These are phyloP conservation scores for Reticulitermes lucifugus DNA, from an alignment of 2,888 invertebrate genomes.

Conservation along the genomic window DNA sequence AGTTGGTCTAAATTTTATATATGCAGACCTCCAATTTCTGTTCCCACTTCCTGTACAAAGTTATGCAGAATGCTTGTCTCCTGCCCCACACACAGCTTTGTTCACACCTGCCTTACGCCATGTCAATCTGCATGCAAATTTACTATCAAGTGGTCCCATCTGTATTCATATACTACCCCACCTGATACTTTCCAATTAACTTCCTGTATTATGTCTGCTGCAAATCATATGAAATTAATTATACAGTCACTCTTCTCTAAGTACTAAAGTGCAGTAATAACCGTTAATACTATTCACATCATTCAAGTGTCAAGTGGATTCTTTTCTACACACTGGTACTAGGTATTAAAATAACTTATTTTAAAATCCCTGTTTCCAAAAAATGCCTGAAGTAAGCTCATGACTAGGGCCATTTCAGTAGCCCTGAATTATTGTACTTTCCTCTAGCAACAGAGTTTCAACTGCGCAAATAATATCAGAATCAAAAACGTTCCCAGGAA, in stretches of 20 bases:
- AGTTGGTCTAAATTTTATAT: too few relatives aligned
- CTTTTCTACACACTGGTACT: conserved; percentile 2
- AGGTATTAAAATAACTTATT: conserved; percentile 19
- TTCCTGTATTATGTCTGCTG: background rate
- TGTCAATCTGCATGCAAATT: background rate
- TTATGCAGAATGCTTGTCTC: too few relatives aligned
- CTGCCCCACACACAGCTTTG: background rate
- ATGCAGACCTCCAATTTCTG: too few relatives aligned
- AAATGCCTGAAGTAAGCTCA: conserved; percentile 4
- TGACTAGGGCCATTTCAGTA: background rate
- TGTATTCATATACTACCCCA: background rate
- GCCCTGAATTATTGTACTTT: conserved; percentile 16
- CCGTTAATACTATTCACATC: conserved; percentile 11
- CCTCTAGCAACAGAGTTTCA: background rate
- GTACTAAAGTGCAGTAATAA: conserved; percentile 22
- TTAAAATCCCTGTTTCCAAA: conserved; percentile 1
- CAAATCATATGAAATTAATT: conserved; percentile 4
- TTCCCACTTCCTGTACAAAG: too few relatives aligned
- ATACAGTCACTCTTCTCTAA: background rate
- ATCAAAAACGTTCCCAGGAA: background rate
- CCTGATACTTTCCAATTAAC: background rate
- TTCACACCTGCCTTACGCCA: background rate
- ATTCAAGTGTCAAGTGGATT: background rate
- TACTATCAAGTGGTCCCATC: background rate
- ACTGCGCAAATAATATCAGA: background rate